phyloP scores from a whole-genome alignment of 2,113 vertebrate genomes.

The Cavia porcellus region DNA sequence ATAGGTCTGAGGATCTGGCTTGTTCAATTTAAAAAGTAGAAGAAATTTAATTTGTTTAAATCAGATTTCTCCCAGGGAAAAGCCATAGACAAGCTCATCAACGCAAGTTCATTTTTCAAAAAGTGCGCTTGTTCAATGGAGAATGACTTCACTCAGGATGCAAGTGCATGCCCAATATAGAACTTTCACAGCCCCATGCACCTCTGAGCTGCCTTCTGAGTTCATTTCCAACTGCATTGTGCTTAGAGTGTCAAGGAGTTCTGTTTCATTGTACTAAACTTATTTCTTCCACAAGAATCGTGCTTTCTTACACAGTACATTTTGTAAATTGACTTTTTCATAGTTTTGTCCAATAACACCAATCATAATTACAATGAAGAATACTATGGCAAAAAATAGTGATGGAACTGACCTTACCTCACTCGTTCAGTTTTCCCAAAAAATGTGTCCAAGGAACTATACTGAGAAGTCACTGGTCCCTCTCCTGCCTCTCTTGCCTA shows the following conservation, averaged over 20 bases:
- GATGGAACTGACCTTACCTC: neutral
- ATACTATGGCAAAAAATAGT: neutral
- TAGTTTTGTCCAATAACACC: neutral
- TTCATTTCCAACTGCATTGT: neutral
- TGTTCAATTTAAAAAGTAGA: conserved; percentile 68
- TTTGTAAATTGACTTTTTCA: neutral
- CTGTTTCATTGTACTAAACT: neutral
- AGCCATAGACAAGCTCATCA: conserved; percentile 12
- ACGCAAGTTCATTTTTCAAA: neutral
- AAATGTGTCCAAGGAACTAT: neutral
- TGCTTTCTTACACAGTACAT: neutral
- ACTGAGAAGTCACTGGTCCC: fast-evolving
- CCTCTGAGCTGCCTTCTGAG: neutral
- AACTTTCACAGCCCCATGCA: neutral
- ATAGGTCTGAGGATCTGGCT: neutral
- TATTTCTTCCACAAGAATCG: neutral
- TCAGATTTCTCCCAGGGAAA: conserved; percentile 64
- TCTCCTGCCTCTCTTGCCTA: neutral
- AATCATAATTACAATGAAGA: neutral
- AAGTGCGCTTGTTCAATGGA: neutral
- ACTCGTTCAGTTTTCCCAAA: neutral
- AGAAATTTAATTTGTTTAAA: conserved; percentile 79
- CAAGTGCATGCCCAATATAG: neutral
- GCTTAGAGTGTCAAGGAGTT: neutral
- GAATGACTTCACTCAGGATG: neutral